These are phyloP conservation scores for Xenentodon cancila DNA, from an alignment of 2,797 vertebrate species.

Conservation along the genomic window DNA sequence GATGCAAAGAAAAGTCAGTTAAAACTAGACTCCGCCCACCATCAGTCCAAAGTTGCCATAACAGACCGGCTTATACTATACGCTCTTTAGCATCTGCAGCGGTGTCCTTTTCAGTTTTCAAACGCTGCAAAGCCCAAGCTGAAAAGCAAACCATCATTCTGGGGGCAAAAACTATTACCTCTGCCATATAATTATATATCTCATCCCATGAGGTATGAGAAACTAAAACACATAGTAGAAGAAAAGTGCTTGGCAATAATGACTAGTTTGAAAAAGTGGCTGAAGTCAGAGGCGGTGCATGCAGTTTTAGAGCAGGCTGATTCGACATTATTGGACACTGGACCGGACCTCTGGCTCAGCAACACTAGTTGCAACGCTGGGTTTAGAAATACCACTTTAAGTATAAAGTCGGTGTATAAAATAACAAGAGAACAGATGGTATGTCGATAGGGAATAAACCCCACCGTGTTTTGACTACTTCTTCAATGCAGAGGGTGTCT, in stretches of 20 bases:
- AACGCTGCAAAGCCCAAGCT: slow-evolving; percentile 11
- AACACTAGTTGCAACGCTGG: slow-evolving; percentile 16
- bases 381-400: slow-evolving; percentile 17
- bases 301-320: slow-evolving; percentile 31
- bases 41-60: no score
- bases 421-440: slow-evolving; percentile 46
- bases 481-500: neutral
- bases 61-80: no score
- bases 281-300: slow-evolving; percentile 14
- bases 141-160: slow-evolving; percentile 18
- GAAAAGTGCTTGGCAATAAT: slow-evolving; percentile 23
- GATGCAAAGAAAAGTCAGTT: neutral
- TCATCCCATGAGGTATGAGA: slow-evolving; percentile 13
- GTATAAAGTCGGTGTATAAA: slow-evolving; percentile 22
- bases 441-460: slow-evolving; percentile 33
- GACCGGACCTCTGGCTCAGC: slow-evolving; percentile 11
- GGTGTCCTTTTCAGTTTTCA: neutral
- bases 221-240: slow-evolving; percentile 27
- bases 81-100: neutral
- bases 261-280: slow-evolving; percentile 20
- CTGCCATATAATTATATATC: slow-evolving; percentile 35
- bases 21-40: neutral
- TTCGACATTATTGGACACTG: slow-evolving; percentile 14
- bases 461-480: slow-evolving; percentile 20
- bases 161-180: slow-evolving; percentile 15